These are phyloP conservation scores for Anguilla obscura DNA, from an alignment of 2,797 vertebrate genomes.

Conservation along the genomic window DNA sequence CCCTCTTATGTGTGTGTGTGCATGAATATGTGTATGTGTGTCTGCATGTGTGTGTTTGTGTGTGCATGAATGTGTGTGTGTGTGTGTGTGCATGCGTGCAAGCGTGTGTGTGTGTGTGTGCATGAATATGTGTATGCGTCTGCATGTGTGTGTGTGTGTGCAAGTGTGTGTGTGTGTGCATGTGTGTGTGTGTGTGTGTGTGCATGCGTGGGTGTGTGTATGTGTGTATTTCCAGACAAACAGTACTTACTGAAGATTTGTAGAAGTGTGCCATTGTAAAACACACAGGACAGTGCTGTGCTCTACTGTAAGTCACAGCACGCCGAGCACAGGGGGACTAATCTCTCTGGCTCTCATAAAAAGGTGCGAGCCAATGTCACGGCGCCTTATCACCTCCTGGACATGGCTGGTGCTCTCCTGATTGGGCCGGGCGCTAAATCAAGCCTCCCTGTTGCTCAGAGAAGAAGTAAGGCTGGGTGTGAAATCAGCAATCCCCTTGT, in stretches of 20 bases:
- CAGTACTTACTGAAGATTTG: not conserved
- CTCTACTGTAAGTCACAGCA: not conserved
- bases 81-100: not conserved
- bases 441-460: not conserved
- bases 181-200: slow-evolving; percentile 3
- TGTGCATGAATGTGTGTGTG: not conserved
- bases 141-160: not conserved
- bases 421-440: not conserved
- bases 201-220: slow-evolving; percentile 1
- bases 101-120: slow-evolving; percentile 21
- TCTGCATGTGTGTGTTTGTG: not conserved
- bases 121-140: not conserved
- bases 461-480: slow-evolving; percentile 7
- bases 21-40: not conserved
- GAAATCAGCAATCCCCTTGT: slow-evolving; percentile 41
- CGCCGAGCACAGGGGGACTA: not conserved
- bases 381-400: not conserved
- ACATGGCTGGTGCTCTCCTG: not conserved
- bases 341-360: not conserved
- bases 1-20: not conserved
- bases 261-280: not conserved
- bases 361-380: slow-evolving; percentile 1
- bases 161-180: slow-evolving; percentile 11
- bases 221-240: slow-evolving; percentile 7
- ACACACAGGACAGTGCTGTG: not conserved